Percentiles rank a stretch among this genome's conserved stretches.
These are phyloP conservation scores for Tupaia tana DNA, from an alignment of 2,113 vertebrate species.

Conservation along the genomic window DNA sequence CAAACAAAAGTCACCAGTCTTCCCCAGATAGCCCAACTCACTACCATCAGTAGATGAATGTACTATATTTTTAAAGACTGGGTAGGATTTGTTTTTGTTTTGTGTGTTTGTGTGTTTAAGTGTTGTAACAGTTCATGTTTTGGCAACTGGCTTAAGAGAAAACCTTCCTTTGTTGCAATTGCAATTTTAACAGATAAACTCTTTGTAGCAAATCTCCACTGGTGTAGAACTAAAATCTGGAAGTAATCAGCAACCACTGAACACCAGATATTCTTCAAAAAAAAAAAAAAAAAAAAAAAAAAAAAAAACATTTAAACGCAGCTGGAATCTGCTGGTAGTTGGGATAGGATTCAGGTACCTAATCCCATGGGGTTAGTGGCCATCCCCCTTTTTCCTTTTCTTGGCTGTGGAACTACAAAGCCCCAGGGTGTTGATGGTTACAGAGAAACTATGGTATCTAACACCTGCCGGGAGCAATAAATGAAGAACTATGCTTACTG, in stretches of 20 bases:
- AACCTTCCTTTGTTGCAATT: slow-evolving; percentile 84
- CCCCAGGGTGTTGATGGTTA: slow-evolving; percentile 94
- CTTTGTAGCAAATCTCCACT: slow-evolving; percentile 93
- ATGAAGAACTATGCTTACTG: slow-evolving; percentile 91
- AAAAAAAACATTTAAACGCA: slow-evolving; percentile 93
- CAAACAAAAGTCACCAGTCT: background rate
- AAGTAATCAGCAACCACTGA: slow-evolving; percentile 98
- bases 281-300: slow-evolving; percentile 93
- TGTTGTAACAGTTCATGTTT: slow-evolving; percentile 75
- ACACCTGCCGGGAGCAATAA: slow-evolving; percentile 97
- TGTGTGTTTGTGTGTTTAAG: slow-evolving; percentile 51
- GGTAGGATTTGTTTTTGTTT: slow-evolving; percentile 18
- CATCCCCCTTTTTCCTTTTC: slow-evolving; percentile 86
- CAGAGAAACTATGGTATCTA: slow-evolving; percentile 91
- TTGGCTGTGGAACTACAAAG: slow-evolving; percentile 91
- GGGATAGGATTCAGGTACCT: slow-evolving; percentile 97
- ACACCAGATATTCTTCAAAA: slow-evolving; percentile 96
- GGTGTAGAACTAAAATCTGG: slow-evolving; percentile 99
- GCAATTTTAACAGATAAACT: slow-evolving; percentile 93
- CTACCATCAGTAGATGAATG: background rate
- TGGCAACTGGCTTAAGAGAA: slow-evolving; percentile 82
- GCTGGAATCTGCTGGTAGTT: slow-evolving; percentile 95
- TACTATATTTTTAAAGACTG: slow-evolving; percentile 47
- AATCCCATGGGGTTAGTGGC: slow-evolving; percentile 94
- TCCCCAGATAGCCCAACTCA: background rate